These are phyloP conservation scores for Orthochromis indermauri DNA, from an alignment of 2,113 vertebrate genomes.

Conservation along the genomic window DNA sequence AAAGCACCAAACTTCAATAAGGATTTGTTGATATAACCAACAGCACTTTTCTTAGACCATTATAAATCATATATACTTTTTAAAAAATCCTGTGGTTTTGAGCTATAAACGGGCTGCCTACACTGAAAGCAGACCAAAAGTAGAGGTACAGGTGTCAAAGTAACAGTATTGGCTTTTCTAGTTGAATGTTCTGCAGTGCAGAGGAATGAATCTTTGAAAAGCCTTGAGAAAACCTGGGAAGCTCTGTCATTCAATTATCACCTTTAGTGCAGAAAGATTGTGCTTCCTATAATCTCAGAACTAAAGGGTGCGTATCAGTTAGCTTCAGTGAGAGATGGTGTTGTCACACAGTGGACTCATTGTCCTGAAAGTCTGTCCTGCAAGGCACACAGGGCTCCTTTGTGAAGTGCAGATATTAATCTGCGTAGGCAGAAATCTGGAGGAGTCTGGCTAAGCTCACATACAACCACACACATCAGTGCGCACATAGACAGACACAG, in stretches of 20 bases:
- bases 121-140: neutral
- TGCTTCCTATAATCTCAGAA: conserved; percentile 1
- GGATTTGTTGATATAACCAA: neutral
- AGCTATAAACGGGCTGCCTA: neutral
- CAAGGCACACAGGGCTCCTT: conserved; percentile 55
- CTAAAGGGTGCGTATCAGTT: conserved; percentile 24
- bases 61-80: neutral
- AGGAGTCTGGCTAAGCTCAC: conserved; percentile 58
- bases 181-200: neutral
- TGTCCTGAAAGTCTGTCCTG: conserved; percentile 58
- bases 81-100: neutral
- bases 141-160: neutral
- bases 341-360: conserved; percentile 57
- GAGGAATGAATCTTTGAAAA: neutral
- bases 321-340: conserved; percentile 35
- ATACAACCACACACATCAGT: conserved; percentile 47
- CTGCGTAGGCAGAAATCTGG: conserved; percentile 57
- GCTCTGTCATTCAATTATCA: conserved; percentile 23
- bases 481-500: conserved; percentile 17
- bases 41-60: neutral
- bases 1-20: neutral
- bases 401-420: conserved; percentile 66
- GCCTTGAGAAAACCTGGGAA: neutral
- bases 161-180: neutral
- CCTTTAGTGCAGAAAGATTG: conserved; percentile 21